Evolutionary conservation across 2,888 invertebrate genomes (phyloP), one percentile per base, ranked within the genome.

Genomic region (Cistogaster globosa): DNA sequence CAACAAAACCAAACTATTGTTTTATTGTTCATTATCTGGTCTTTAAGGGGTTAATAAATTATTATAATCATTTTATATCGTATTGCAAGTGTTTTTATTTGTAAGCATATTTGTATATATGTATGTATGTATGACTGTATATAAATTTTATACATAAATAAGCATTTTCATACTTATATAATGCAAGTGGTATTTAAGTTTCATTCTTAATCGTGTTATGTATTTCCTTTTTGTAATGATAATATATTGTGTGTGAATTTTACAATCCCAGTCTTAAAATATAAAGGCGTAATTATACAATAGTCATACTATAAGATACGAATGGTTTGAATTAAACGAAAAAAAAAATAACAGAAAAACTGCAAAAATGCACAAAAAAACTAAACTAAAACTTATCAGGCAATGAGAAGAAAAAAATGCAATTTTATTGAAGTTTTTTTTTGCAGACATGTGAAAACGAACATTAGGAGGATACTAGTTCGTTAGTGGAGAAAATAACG

Each of bases 221-320:
- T 82, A 82, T 82, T 85, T 85, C 84, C 84, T 85, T 75, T 85
- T 74, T 65, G 20, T 71, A 74, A 85, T 75, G 82, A 85, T 85
- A 85, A 85, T 71, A 82, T 75, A 77, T 82, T 82, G 78, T 85
- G 84, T 85, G 84, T 85, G 84, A 85, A 85, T 82, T 85, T 77
- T 81, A 65, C 69, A 82, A 78, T 85, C 78, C 74, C 84, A 69
- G 72, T 78, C 81, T 85, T 60, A 74, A 78, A 82, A 77, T 69
- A 76, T 69, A 76, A 76, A 71, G 76, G 75, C 69, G 76, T 82
- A 69, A 76, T 82, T 82, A 76, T 82, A 75, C 68, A 55, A 80
- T 67, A 60, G 58, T n/a, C 48, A 67, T n/a, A 42, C 58, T 67
- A 71, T 71, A 74, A 65, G 67, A 74, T 74, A 74, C n/a, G 36